These are phyloP conservation scores for Bombyx mori DNA, from an alignment of 1,140 invertebrate genomes.

Conservation along the genomic window DNA sequence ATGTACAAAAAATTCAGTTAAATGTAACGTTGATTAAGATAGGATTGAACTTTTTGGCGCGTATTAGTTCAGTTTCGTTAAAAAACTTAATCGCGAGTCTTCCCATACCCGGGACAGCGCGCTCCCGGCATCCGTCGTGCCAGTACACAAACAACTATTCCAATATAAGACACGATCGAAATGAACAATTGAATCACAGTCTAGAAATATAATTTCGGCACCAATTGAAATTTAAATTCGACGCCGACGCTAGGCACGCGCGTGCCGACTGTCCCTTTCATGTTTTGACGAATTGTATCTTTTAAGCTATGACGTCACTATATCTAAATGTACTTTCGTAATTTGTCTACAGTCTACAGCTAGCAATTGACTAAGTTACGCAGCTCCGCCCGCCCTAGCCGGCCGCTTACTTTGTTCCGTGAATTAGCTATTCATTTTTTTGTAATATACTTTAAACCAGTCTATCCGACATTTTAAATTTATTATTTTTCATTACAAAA, in stretches of 20 bases:
- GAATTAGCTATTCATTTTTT: conserved; percentile 56
- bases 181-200: conserved; percentile 70
- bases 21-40: no score
- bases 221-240: conserved; percentile 67
- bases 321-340: neutral
- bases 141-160: conserved; percentile 54
- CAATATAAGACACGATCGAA: conserved; percentile 69
- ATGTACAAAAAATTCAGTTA: no score
- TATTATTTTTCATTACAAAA: conserved; percentile 52
- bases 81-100: neutral
- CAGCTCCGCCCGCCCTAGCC: conserved; percentile 50
- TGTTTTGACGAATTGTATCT: neutral
- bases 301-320: conserved; percentile 1
- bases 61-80: no score
- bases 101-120: conserved; percentile 36
- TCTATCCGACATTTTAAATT: conserved; percentile 22
- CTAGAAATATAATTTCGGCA: conserved; percentile 61
- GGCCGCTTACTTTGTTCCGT: conserved; percentile 43
- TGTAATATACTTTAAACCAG: conserved; percentile 34
- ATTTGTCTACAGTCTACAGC: conserved; percentile 34
- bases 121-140: neutral
- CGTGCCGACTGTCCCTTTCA: conserved; percentile 27
- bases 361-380: conserved; percentile 68
- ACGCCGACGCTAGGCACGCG: conserved; percentile 32
- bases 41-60: no score